A percentile compares a stretch with the other conserved stretches of the same genome.
These are phyloP conservation scores for Gambusia holbrooki DNA, from an alignment of 2,113 vertebrate genomes.

Conservation along the genomic window DNA sequence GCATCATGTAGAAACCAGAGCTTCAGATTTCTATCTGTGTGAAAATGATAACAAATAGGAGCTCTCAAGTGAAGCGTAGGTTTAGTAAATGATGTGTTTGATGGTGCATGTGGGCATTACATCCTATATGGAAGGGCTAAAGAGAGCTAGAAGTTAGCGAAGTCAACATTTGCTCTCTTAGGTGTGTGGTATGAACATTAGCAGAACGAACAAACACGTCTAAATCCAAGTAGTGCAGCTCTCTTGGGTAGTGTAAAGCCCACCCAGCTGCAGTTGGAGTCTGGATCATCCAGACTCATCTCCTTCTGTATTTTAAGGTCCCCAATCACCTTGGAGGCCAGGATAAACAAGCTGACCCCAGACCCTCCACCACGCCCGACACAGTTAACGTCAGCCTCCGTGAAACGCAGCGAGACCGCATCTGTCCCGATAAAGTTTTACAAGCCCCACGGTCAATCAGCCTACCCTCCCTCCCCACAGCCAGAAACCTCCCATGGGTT, in stretches of 20 bases:
- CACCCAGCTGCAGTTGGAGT: conserved; percentile 47
- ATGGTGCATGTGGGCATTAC: conserved; percentile 8
- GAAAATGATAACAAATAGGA: conserved; percentile 1
- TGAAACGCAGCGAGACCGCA: conserved; percentile 59
- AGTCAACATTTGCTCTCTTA: conserved; percentile 25
- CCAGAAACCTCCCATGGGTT: conserved; percentile 42
- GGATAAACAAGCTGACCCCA: conserved; percentile 55
- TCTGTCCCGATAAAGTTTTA: conserved; percentile 61
- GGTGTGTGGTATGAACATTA: conserved; percentile 16
- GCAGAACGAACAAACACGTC: not conserved
- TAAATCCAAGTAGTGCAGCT: conserved; percentile 5
- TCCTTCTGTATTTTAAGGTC: conserved; percentile 20
- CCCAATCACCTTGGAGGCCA: conserved; percentile 39
- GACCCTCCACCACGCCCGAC: conserved; percentile 67
- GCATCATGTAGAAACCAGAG: not conserved
- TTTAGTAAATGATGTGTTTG: conserved; percentile 27
- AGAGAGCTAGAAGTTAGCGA: not conserved
- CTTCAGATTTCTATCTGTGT: not conserved
- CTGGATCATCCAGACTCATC: conserved; percentile 30
- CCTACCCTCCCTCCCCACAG: conserved; percentile 8
- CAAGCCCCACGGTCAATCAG: conserved; percentile 61
- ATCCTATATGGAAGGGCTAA: conserved; percentile 6
- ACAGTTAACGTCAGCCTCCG: conserved; percentile 68
- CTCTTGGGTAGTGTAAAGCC: conserved; percentile 49
- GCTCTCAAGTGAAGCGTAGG: conserved; percentile 3